These are phyloP conservation scores for Pteruthius melanotis DNA, from an alignment of 2,113 vertebrate species.

Conservation along the genomic window DNA sequence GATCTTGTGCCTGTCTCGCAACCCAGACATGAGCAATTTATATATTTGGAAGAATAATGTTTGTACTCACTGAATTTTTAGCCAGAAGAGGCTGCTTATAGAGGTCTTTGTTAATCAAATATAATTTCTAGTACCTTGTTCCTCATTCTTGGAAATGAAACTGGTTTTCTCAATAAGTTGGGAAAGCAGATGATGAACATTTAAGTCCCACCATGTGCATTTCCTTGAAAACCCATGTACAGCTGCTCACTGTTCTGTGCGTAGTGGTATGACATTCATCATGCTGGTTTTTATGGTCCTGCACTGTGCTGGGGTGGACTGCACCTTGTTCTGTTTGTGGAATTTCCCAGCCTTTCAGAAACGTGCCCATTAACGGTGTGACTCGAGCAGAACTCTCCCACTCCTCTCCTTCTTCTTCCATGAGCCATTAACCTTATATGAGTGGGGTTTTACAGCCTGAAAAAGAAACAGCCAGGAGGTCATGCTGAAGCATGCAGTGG, in stretches of 20 bases:
- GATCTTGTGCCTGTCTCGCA: neutral
- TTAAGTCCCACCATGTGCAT: neutral
- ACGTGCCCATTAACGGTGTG: rapidly evolving
- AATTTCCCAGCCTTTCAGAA: neutral
- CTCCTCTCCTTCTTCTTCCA: neutral
- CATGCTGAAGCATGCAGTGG: neutral
- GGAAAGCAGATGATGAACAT: neutral
- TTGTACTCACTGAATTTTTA: neutral
- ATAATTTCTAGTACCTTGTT: neutral
- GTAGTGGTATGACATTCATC: neutral
- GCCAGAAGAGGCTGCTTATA: neutral
- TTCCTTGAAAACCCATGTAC: neutral
- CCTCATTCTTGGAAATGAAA: neutral
- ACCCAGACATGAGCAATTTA: neutral
- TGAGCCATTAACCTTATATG: neutral
- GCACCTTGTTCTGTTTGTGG: neutral
- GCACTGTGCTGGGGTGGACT: neutral
- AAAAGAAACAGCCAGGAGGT: neutral
- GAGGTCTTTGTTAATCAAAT: neutral
- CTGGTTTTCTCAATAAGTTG: neutral
- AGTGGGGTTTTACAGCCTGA: neutral
- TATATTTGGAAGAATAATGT: neutral
- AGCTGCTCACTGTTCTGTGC: neutral
- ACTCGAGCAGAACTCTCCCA: neutral
- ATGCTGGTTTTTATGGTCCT: neutral